These are phyloP conservation scores for Paradoxurus hermaphroditus DNA, from an alignment of 2,113 vertebrate genomes.

Conservation along the genomic window DNA sequence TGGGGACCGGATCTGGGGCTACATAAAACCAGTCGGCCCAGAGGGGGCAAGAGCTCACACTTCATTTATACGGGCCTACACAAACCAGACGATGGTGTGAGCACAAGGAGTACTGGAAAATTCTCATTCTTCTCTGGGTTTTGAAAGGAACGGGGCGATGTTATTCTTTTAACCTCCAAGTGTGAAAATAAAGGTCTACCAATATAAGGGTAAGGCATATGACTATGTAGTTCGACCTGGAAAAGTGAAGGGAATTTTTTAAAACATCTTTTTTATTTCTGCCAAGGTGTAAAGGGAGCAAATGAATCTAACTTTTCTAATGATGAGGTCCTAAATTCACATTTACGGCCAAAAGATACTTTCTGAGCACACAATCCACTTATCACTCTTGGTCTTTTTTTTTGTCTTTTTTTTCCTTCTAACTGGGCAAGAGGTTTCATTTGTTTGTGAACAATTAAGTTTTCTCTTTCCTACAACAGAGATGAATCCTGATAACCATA, in stretches of 20 bases:
- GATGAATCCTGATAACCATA: not conserved
- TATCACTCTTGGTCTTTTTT: not conserved
- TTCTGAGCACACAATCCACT: not conserved
- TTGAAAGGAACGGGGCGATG: not conserved
- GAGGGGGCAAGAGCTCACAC: not conserved
- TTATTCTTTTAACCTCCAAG: not conserved
- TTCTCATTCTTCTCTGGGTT: not conserved
- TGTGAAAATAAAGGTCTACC: not conserved
- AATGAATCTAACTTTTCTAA: not conserved
- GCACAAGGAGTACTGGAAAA: not conserved
- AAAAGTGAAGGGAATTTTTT: not conserved
- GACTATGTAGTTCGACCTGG: not conserved
- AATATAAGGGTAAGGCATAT: not conserved
- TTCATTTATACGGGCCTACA: not conserved
- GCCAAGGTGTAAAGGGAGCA: not conserved
- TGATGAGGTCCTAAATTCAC: not conserved
- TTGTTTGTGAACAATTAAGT: not conserved
- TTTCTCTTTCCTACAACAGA: not conserved
- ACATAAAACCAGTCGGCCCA: not conserved
- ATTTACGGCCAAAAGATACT: not conserved
- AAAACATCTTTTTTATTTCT: not conserved
- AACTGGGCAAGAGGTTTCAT: not conserved
- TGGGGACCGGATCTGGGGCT: not conserved
- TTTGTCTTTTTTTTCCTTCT: not conserved
- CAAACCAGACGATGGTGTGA: not conserved